Conservation (phyloP, 2,888 invertebrate genomes). For the Automeris io region DNA sequence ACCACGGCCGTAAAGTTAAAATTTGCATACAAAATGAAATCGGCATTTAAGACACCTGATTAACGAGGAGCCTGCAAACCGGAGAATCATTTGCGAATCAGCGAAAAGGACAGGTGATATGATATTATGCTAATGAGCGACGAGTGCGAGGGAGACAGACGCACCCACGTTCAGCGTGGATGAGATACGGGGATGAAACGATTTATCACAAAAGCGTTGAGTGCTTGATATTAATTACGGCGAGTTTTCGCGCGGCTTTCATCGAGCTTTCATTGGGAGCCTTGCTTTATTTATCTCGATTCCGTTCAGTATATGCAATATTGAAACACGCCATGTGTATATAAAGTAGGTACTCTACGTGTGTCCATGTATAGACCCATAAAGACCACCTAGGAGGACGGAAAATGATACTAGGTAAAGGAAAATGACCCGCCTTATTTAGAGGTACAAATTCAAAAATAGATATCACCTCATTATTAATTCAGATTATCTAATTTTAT, state of each 20-base stretch:
- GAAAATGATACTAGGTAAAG: no score
- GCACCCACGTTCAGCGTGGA: conserved; percentile 54
- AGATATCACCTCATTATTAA: no score
- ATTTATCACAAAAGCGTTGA: conserved; percentile 77
- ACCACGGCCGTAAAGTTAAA: neutral
- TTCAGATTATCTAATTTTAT: no score
- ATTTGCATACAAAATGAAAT: neutral
- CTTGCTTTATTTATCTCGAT: neutral
- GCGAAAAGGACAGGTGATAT: conserved; percentile 68
- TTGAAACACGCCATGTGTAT: no score
- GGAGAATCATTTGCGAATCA: conserved; percentile 72
- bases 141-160: conserved; percentile 45
- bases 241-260: conserved; percentile 67
- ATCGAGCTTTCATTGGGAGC: conserved; percentile 28
- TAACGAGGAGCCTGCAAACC: conserved; percentile 67
- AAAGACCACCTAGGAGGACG: no score
- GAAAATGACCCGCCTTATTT: no score
- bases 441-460: no score
- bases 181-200: conserved; percentile 72
- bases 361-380: no score
- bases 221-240: conserved; percentile 72
- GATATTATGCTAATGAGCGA: conserved; percentile 60
- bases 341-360: no score
- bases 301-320: no score
- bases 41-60: conserved; percentile 53